A percentile compares a stretch with the other conserved stretches of the same genome.
Conservation (phyloP, 2,113 vertebrate species). For the Ramphastos sulfuratus region DNA sequence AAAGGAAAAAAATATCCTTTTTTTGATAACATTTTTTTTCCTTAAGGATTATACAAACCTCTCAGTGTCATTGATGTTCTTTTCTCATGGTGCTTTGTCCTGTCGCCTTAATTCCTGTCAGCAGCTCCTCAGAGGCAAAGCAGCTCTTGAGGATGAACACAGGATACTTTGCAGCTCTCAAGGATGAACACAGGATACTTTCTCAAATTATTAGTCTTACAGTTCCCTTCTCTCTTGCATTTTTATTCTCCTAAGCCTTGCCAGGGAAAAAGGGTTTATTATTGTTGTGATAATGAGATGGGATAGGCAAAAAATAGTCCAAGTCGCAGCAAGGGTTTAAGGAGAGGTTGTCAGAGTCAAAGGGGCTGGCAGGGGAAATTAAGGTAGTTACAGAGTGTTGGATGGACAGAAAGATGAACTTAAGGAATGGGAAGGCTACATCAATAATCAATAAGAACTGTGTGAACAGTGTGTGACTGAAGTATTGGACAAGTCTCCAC, state of each 20-base stretch:
- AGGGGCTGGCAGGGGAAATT: background rate
- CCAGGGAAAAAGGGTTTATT: background rate
- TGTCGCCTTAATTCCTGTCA: constrained; percentile 16
- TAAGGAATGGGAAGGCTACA: background rate
- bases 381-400: background rate
- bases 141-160: constrained; percentile 24
- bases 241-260: constrained; percentile 8
- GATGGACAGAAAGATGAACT: background rate
- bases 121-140: constrained; percentile 32
- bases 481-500: background rate
- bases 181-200: background rate
- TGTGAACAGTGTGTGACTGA: constrained; percentile 12
- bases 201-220: background rate
- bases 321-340: background rate
- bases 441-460: background rate
- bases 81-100: constrained; percentile 1
- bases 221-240: background rate
- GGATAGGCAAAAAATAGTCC: constrained; percentile 2
- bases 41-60: background rate
- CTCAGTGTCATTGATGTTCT: constrained; percentile 8
- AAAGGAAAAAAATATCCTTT: background rate
- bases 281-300: background rate
- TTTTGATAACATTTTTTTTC: background rate
- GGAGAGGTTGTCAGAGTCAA: background rate
- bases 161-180: background rate